Evolutionary conservation across 2,888 invertebrate genomes (phyloP), one percentile per base, ranked within the genome.

Genomic region (Phragmatobia fuliginosa): DNA sequence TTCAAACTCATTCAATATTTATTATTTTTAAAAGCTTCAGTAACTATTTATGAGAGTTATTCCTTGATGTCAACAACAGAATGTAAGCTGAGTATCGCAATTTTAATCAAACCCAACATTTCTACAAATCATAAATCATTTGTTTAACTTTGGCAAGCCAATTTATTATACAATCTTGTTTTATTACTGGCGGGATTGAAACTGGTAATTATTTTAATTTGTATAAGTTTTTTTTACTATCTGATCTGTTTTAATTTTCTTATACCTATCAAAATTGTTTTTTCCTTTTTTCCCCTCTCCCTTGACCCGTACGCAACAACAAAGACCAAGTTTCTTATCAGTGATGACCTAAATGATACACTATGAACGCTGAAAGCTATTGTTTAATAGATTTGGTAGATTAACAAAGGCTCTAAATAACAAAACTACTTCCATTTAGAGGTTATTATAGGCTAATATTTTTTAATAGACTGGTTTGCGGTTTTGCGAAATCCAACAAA

Each of bases 341-440:
- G 66, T 41, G 82, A 82, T 82, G 81, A 68, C 83, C 79, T 71
- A 45, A 72, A 76, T 73, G 82, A 82, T 82, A 82, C 28, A 81
- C 65, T 62, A 72, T 68, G 74, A 72, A 81, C 78, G 79, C 72
- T 83, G 77, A 80, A 77, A 79, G 70, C 62, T 66, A 73, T 71
- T 71, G 66, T 73, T 76, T 71, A 67, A 70, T 21, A 63, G 70
- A 76, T 77, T 79, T 73, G 68, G 75, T 69, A 80, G 75, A 75
- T 79, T 75, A 73, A 49, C 41, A 31, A 56, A 62, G 59, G n/a
- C 68, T 76, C 66, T 70, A 68, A 68, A 71, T 70, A 68, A 64
- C 58, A 62, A n/a, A 66, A 74, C 78, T 72, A 68, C 64, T 76
- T 70, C 61, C 60, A 21, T 64, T 41, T 61, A 61, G 36, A 25